Percentiles rank a stretch among this genome's conserved stretches.
Conservation (phyloP, 2,113 vertebrate genomes). For the Bubo scandiacus region DNA sequence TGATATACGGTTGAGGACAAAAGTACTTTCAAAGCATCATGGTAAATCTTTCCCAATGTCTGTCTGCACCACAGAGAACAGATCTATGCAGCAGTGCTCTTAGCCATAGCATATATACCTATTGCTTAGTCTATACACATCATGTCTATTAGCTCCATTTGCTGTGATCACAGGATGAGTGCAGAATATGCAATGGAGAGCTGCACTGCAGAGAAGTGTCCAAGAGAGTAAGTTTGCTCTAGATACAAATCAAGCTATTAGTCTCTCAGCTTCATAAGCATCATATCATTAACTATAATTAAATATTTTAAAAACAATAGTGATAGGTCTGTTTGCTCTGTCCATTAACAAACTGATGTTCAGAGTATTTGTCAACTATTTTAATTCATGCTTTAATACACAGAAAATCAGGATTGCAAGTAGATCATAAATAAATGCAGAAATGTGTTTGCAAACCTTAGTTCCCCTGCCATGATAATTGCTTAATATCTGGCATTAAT, state of each 20-base stretch:
- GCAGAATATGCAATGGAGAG: neutral
- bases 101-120: neutral
- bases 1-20: fast-evolving
- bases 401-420: slow-evolving; percentile 1
- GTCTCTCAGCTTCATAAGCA: neutral
- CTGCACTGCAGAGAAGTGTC: neutral
- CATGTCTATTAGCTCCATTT: neutral
- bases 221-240: neutral
- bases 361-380: slow-evolving; percentile 36
- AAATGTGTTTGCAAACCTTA: slow-evolving; percentile 60
- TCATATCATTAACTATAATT: neutral
- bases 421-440: slow-evolving; percentile 45
- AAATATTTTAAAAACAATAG: neutral
- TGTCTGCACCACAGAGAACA: neutral
- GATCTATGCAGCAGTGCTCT: neutral
- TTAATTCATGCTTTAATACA: neutral
- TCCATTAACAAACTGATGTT: neutral
- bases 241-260: neutral
- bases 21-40: neutral
- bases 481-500: slow-evolving; percentile 72
- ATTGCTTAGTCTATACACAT: neutral
- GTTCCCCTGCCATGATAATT: slow-evolving; percentile 68
- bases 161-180: neutral
- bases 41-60: neutral
- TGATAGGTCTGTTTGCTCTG: neutral